These are phyloP conservation scores for Paracyclopina nana DNA, from an alignment of 1,140 invertebrate genomes.

Conservation along the genomic window DNA sequence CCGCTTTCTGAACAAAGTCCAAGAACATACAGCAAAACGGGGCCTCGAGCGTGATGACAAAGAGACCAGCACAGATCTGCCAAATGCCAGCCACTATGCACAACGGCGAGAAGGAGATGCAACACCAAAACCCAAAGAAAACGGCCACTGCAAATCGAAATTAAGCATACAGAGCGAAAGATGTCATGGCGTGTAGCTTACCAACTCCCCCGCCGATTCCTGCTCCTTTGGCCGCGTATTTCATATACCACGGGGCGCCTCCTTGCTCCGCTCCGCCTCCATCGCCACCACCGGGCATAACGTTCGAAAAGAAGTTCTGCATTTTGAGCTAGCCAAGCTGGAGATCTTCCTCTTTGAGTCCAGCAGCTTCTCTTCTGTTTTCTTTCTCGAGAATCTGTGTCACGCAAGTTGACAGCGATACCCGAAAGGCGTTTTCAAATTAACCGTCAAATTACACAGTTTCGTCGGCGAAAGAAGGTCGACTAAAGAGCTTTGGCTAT, in stretches of 20 bases:
- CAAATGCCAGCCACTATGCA: conserved; percentile 10
- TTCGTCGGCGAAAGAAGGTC: too few relatives aligned
- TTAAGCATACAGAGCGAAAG: not conserved
- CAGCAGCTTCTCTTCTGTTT: too few relatives aligned
- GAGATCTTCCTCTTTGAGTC: too few relatives aligned
- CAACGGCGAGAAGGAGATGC: conserved; percentile 1
- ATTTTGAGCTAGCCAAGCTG: too few relatives aligned
- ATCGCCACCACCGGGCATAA: not conserved
- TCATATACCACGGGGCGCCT: conserved; percentile 68
- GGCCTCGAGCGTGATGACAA: conserved; percentile 45
- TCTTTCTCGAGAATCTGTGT: too few relatives aligned
- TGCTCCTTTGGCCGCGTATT: conserved; percentile 55
- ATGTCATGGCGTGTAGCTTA: conserved; percentile 33
- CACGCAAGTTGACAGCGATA: too few relatives aligned
- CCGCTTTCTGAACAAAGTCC: conserved; percentile 65
- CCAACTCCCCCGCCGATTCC: conserved; percentile 62
- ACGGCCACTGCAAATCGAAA: conserved; percentile 12
- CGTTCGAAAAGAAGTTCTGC: conserved; percentile 4
- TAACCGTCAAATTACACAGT: too few relatives aligned
- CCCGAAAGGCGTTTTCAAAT: too few relatives aligned
- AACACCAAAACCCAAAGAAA: conserved; percentile 7
- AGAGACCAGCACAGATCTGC: conserved; percentile 5
- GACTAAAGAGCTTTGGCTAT: too few relatives aligned
- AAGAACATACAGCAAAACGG: conserved; percentile 86
- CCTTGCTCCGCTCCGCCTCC: conserved; percentile 36